These are phyloP conservation scores for Cantharis lateralis DNA, from an alignment of 2,888 invertebrate species.

Conservation along the genomic window DNA sequence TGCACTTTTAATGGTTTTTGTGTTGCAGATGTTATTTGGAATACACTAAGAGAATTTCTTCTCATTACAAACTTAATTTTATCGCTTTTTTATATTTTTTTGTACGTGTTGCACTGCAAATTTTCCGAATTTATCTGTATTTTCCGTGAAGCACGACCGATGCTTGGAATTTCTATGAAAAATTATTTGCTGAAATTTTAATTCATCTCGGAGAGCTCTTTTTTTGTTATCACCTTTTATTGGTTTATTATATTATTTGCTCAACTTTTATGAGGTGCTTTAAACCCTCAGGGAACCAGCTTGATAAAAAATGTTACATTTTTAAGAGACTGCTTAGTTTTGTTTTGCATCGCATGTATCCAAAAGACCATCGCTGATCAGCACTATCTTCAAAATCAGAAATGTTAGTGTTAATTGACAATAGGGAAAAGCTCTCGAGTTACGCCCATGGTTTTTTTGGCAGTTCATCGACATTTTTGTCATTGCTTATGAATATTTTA, in stretches of 20 bases:
- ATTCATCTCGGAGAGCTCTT: neutral
- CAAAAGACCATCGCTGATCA: no score
- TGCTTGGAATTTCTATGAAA: neutral
- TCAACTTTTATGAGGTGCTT: neutral
- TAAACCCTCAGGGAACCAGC: neutral
- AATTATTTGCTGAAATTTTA: neutral
- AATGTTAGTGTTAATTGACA: no score
- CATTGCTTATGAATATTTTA: no score
- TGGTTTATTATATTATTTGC: neutral
- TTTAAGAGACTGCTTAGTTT: no score
- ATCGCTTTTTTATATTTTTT: neutral
- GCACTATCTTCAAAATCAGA: no score
- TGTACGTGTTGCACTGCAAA: neutral
- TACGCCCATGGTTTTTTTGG: no score
- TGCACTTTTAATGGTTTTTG: slow-evolving; percentile 26
- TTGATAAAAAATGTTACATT: neutral
- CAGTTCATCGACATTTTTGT: no score
- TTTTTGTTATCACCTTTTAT: neutral
- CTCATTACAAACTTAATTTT: neutral
- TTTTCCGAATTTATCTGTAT: neutral
- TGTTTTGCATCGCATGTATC: no score
- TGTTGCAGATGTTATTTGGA: slow-evolving; percentile 18
- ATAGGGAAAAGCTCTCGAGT: no score
- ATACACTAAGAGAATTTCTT: slow-evolving; percentile 3
- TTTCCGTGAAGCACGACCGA: neutral